Base-by-base conservation (phyloP, 1,140 invertebrate species). In the Trachymyrmex cornetzi region DNA sequence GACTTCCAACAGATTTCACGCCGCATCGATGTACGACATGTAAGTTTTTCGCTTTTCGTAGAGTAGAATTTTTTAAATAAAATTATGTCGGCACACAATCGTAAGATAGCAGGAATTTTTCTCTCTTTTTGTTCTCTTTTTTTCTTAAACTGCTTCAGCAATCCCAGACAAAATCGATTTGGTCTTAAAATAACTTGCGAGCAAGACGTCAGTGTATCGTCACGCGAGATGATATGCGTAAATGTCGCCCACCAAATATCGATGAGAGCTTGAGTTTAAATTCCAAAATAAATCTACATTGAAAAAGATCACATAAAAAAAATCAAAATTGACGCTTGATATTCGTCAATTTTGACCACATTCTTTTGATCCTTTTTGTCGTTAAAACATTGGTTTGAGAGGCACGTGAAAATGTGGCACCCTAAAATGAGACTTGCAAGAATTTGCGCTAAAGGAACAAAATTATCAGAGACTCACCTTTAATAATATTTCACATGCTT, bases 1-100 rank as follows among this genome's bases (percentile, higher is more conserved):
- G 12, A 57, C 63, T 22, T 55, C 87, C 12, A 77, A 53, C 2
- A 85, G 77, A 53, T 63, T 86, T 24, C 89, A 88, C 57, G 50
- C 81, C 7, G 27, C 61, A 27, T 90, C 90, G 1, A 88, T 89
- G 82, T 89, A 85, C n/a, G 87, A 91, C 63, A 89, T 85, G 84
- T 88, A 64, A 88, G 88, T 92, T 57, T 63, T 71, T 16, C 9
- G 0, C 3, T 9, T 19, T 64, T 14, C 34, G 44, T 6, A 24
- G 48, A 64, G 24, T 14, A 48, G 57, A 50, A 53, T 57, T 27
- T 19, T 44, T 34, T 1, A 57, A 44, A 48, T 59, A 67, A 75
- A 82, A 11, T 61, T 19, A n/a, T 38, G 19, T 27, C 34, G 14
- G 19, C 19, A 74, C 19, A 48, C 53, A 3, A 67, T 50, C 7